Percentiles rank a stretch among this genome's conserved stretches.
phyloP scores from a whole-genome alignment of 2,113 vertebrate genomes.

The Connochaetes taurinus region DNA sequence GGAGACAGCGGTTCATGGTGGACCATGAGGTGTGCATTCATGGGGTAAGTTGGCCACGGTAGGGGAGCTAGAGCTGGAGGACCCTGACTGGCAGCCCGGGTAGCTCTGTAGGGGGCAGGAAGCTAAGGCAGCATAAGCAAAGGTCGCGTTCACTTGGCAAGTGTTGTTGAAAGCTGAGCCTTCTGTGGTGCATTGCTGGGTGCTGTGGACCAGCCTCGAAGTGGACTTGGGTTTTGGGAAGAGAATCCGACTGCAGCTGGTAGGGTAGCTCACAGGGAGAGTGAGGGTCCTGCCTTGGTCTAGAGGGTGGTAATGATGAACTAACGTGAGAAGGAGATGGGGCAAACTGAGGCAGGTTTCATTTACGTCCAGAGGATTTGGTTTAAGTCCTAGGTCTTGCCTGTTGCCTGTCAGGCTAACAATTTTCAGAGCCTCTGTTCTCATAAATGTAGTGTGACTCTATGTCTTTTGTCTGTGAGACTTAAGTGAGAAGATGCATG shows the following conservation, averaged over 20 bases:
- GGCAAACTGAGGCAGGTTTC: neutral
- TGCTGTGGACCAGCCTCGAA: neutral
- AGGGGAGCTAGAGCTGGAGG: neutral
- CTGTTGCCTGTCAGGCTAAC: neutral
- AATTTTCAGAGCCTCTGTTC: neutral
- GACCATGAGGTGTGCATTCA: neutral
- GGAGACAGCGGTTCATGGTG: neutral
- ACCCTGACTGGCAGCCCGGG: neutral
- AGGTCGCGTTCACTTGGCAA: neutral
- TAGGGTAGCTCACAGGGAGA: neutral
- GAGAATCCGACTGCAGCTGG: neutral
- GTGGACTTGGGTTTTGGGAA: neutral
- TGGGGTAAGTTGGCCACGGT: too few relatives aligned
- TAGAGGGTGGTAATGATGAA: neutral
- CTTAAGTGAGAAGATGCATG: neutral
- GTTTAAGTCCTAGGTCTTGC: neutral
- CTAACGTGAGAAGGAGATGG: fast-evolving
- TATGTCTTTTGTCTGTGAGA: neutral
- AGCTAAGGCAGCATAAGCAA: fast-evolving
- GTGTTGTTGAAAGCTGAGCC: neutral
- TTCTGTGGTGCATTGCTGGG: neutral
- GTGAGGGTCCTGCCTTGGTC: neutral
- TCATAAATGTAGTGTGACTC: neutral
- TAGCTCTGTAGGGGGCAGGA: neutral
- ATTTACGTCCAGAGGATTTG: neutral